Base-by-base conservation (phyloP, 53 echinoderm and acorn worm species). In the Actinopyga echinites region DNA sequence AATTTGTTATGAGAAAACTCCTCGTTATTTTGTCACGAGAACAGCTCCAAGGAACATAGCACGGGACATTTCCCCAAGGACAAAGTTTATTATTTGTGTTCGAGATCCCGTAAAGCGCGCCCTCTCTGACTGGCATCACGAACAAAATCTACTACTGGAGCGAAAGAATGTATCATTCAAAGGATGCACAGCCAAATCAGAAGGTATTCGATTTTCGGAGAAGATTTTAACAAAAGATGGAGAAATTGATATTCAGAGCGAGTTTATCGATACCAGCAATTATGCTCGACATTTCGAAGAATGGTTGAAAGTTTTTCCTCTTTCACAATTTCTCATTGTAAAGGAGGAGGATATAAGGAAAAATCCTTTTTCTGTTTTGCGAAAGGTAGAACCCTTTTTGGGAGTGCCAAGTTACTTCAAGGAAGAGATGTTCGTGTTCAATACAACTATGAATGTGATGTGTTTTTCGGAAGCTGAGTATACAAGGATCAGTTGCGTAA, bases 81-180 rank as follows among this genome's bases (percentile, higher is more conserved):
- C n/a, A n/a, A n/a, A n/a, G n/a, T n/a, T n/a, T n/a, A n/a, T n/a
- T n/a, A n/a, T n/a, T n/a, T n/a, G n/a, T n/a, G n/a, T n/a, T n/a
- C n/a, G n/a, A n/a, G n/a, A n/a, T n/a, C n/a, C n/a, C n/a, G n/a
- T n/a, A n/a, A n/a, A n/a, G n/a, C n/a, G n/a, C n/a, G n/a, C n/a
- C n/a, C n/a, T n/a, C n/a, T n/a, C n/a, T n/a, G 86, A 86, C 32
- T 86, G 21, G n/a, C 64, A 23, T 9, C 28, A 22, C 64, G 28
- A 20, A 9, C 8, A 20, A 22, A 25, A 17, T 20, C 64, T 11
- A 10, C 64, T 20, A 9, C 8, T 22, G 9, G 9, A 20, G 21
- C 11, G 8, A 22, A 64, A 64, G 22, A 64, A 22, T 17, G 28
- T 12, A 64, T 22, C 64, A 22, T 25, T 20, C 9, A 22, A 17